Percentiles rank a stretch among this genome's conserved stretches.
phyloP scores from a whole-genome alignment of 2,113 vertebrate genomes.

The Macaca mulatta region DNA sequence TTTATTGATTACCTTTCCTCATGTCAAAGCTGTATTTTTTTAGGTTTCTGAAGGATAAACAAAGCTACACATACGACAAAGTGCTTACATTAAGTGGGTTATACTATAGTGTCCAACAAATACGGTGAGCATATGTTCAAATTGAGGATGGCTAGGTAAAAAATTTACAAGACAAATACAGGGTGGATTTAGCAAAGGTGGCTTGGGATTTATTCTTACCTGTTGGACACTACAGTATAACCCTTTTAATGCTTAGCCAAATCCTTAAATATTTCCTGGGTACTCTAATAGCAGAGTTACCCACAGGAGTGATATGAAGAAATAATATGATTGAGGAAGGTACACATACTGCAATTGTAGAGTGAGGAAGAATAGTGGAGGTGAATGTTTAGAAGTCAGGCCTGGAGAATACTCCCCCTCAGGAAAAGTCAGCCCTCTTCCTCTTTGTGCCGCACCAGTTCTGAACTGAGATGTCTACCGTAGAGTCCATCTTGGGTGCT shows the following conservation, averaged over 20 bases:
- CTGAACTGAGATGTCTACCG: background rate
- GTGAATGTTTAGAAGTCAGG: too few relatives aligned
- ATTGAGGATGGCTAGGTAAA: background rate
- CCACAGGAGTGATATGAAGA: background rate
- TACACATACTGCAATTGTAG: too few relatives aligned
- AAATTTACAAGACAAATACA: background rate
- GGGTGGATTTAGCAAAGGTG: background rate
- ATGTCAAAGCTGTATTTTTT: background rate
- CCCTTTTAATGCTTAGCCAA: background rate
- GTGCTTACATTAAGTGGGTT: background rate
- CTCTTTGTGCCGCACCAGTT: background rate
- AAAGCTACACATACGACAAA: background rate
- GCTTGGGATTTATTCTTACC: background rate
- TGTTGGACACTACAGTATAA: background rate
- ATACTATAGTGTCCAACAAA: background rate
- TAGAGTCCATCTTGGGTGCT: background rate
- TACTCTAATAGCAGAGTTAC: background rate
- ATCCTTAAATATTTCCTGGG: background rate
- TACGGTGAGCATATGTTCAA: background rate
- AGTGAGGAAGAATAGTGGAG: background rate
- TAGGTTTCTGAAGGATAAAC: background rate
- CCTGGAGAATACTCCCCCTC: background rate
- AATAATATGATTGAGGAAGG: background rate
- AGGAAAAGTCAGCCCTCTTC: background rate
- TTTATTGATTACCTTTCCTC: background rate